Evolutionary conservation across 2,113 vertebrate species (phyloP).

Genomic region (Philantomba maxwellii): DNA sequence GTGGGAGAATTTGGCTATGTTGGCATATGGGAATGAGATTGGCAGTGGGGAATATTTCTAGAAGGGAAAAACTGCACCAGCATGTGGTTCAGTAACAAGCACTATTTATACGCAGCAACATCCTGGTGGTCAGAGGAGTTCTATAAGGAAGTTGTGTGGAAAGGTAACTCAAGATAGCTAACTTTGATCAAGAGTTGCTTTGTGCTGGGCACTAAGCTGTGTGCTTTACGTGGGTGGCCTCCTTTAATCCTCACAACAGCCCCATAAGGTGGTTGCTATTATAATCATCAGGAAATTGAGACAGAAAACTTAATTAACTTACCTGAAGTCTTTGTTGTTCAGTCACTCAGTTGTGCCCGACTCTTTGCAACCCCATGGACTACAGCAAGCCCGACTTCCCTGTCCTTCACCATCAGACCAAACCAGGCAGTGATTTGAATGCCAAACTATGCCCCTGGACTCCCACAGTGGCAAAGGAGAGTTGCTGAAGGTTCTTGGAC

Average conservation of each 20-base stretch:
- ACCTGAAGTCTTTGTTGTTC: not conserved
- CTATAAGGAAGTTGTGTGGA: not conserved
- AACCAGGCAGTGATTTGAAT: not conserved
- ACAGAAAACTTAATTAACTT: not conserved
- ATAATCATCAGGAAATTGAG: not conserved
- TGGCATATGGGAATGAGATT: not conserved
- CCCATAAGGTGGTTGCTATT: not conserved
- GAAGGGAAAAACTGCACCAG: not conserved
- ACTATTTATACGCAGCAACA: not conserved
- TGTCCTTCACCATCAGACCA: not conserved
- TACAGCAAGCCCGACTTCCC: not conserved
- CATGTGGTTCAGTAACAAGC: not conserved
- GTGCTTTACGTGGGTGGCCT: not conserved
- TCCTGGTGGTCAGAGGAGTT: not conserved
- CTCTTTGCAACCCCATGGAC: not conserved
- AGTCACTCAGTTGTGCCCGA: not conserved
- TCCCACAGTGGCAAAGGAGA: not conserved
- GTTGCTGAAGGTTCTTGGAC: not conserved
- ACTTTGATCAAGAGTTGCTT: not conserved
- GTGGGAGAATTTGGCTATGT: not conserved
- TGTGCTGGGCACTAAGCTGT: not conserved
- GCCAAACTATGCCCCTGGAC: not conserved
- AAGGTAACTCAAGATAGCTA: not conserved
- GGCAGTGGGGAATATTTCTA: not conserved
- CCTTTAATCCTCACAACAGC: not conserved